A percentile compares a stretch with the other conserved stretches of the same genome.
Evolutionary conservation across 2,888 invertebrate genomes (phyloP).

Genomic region (Leucoma salicis): DNA sequence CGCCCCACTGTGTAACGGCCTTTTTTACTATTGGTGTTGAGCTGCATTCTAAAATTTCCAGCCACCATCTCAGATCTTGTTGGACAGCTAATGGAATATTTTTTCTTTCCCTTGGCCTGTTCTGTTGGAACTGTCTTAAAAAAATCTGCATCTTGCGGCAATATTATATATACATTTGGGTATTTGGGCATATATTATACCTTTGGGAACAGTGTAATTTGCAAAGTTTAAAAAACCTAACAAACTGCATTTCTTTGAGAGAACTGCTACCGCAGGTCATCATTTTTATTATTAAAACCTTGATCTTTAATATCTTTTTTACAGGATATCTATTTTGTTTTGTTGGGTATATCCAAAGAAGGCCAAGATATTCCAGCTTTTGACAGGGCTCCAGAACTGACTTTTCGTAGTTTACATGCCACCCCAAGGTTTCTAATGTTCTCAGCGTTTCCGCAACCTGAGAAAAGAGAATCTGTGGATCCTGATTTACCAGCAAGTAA

Average conservation of each 20-base stretch:
- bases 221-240: slow-evolving; percentile 1
- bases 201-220: not conserved
- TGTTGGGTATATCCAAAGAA: not conserved
- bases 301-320: slow-evolving; percentile 1
- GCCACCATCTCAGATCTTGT: too few species aligned
- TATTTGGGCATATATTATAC: too few species aligned
- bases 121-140: not conserved
- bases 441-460: slow-evolving; percentile 12
- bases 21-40: not conserved
- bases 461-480: not conserved
- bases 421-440: too few species aligned
- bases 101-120: slow-evolving; percentile 7
- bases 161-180: too few species aligned
- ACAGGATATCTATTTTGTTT: not conserved
- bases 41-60: too few species aligned
- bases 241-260: too few species aligned
- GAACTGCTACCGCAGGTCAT: too few species aligned
- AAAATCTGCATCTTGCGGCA: not conserved
- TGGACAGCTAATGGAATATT: slow-evolving; percentile 8
- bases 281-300: not conserved
- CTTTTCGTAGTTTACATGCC: not conserved
- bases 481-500: slow-evolving; percentile 3
- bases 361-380: slow-evolving; percentile 13
- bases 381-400: slow-evolving; percentile 12
- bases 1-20: not conserved